A percentile compares a stretch with the other conserved stretches of the same genome.
These are phyloP conservation scores for Machaerirhynchus nigripectus DNA, from an alignment of 2,113 vertebrate genomes.

Conservation along the genomic window DNA sequence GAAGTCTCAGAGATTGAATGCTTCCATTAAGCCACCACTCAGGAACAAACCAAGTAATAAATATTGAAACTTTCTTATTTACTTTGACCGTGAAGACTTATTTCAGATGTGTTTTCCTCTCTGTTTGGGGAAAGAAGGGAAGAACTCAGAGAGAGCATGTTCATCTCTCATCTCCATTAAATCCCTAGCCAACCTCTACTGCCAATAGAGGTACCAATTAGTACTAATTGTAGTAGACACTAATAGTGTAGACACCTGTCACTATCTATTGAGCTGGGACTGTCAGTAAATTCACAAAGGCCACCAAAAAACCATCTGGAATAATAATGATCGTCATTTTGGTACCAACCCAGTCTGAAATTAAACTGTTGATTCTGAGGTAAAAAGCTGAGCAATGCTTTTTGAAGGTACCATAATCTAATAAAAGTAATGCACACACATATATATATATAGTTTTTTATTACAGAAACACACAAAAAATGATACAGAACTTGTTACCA, in stretches of 20 bases:
- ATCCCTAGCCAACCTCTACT: constrained; percentile 10
- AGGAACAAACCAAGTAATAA: constrained; percentile 37
- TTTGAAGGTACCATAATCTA: not conserved
- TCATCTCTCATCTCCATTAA: constrained; percentile 32
- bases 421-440: constrained; percentile 13
- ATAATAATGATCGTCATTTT: constrained; percentile 25
- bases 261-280: constrained; percentile 50
- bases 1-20: constrained; percentile 53
- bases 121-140: not conserved
- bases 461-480: constrained; percentile 23
- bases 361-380: constrained; percentile 16
- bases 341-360: not conserved
- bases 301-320: constrained; percentile 38
- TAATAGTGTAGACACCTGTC: constrained; percentile 67
- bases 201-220: constrained; percentile 60
- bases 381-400: constrained; percentile 40
- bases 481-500: constrained; percentile 30
- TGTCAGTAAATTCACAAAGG: constrained; percentile 41
- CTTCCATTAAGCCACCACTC: constrained; percentile 45
- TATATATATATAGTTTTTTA: not conserved
- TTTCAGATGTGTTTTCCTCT: constrained; percentile 18
- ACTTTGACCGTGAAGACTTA: constrained; percentile 5
- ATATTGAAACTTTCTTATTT: constrained; percentile 39
- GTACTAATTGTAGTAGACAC: constrained; percentile 62
- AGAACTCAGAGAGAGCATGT: not conserved